A percentile compares a stretch with the other conserved stretches of the same genome.
Evolutionary conservation across 2,888 invertebrate genomes (phyloP).

Genomic region (Mongoloraphidia duomilia): DNA sequence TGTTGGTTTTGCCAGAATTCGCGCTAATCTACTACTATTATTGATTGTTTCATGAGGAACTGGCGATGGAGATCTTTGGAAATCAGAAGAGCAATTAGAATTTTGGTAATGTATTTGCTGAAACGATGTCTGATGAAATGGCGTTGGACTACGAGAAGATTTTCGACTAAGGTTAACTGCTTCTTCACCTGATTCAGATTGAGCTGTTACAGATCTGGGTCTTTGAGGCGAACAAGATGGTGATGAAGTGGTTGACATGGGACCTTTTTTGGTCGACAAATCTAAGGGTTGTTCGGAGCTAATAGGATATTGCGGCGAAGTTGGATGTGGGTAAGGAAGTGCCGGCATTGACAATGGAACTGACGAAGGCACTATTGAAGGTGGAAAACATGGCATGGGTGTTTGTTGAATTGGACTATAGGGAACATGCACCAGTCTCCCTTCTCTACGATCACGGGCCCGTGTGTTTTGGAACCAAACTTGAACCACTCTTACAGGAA

Average conservation of each 20-base stretch:
- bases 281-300: constrained; percentile 71
- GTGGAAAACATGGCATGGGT: constrained; percentile 11
- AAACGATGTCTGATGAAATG: constrained; percentile 34
- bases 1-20: constrained; percentile 32
- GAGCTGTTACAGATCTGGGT: constrained; percentile 43
- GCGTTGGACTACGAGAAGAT: constrained; percentile 47
- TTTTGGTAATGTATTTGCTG: constrained; percentile 36
- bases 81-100: constrained; percentile 43
- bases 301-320: constrained; percentile 17
- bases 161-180: constrained; percentile 67
- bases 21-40: constrained; percentile 30
- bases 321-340: constrained; percentile 11
- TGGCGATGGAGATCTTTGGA: constrained; percentile 24
- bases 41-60: constrained; percentile 31
- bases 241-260: constrained; percentile 37
- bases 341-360: constrained; percentile 8
- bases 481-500: constrained; percentile 69
- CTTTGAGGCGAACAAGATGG: constrained; percentile 47
- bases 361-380: constrained; percentile 23
- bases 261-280: constrained; percentile 69
- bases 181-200: constrained; percentile 50
- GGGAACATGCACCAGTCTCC: constrained; percentile 33
- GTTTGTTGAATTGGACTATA: constrained; percentile 26
- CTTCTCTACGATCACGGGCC: constrained; percentile 70
- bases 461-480: constrained; percentile 96